A percentile compares a stretch with the other conserved stretches of the same genome.
These are phyloP conservation scores for Prosopocoilus inquinatus DNA, from an alignment of 2,888 invertebrate species.

Conservation along the genomic window DNA sequence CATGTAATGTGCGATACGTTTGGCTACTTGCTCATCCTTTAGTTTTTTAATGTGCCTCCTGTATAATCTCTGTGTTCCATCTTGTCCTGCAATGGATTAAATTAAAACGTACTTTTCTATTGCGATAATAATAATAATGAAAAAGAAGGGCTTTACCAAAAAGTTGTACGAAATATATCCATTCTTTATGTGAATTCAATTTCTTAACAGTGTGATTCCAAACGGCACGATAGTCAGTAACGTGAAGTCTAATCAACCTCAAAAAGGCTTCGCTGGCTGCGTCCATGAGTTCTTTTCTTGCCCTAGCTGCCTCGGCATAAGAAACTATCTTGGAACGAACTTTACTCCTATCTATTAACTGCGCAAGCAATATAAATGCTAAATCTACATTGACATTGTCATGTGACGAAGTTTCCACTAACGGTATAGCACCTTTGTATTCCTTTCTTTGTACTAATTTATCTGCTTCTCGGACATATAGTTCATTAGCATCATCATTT, in stretches of 20 bases:
- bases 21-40: constrained; percentile 76
- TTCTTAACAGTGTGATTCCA: constrained; percentile 88
- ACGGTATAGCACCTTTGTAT: constrained; percentile 82
- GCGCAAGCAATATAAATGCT: constrained; percentile 85
- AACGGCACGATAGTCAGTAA: constrained; percentile 77
- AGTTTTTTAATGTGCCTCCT: constrained; percentile 75
- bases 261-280: constrained; percentile 89
- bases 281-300: constrained; percentile 84
- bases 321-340: constrained; percentile 66
- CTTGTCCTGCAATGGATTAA: constrained; percentile 37
- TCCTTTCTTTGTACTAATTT: constrained; percentile 86
- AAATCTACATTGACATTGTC: constrained; percentile 95
- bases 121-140: not conserved
- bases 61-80: constrained; percentile 68
- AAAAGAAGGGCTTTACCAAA: constrained; percentile 66
- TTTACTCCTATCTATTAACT: constrained; percentile 89
- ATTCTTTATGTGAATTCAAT: constrained; percentile 83
- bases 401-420: constrained; percentile 94
- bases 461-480: constrained; percentile 85
- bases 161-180: constrained; percentile 83
- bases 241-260: constrained; percentile 79
- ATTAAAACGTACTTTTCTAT: not conserved
- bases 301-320: constrained; percentile 80
- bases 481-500: constrained; percentile 89
- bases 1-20: constrained; percentile 74